Base-by-base conservation (phyloP, 64 coral and sea anemone genomes). In the Dendrophyllia cribrosa region DNA sequence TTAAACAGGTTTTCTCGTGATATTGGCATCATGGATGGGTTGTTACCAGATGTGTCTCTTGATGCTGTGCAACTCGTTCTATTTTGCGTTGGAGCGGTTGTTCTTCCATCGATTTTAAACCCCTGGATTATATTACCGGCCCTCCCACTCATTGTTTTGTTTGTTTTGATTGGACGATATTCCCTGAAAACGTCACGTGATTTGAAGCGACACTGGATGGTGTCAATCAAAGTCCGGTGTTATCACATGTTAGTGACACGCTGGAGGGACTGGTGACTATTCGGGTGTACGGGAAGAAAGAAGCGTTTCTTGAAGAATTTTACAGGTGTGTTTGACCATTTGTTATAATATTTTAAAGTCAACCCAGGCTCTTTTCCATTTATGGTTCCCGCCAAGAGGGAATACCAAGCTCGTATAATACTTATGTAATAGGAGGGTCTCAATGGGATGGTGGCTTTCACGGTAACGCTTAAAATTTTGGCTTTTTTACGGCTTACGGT, bases 211-310 rank as follows among this genome's bases (percentile, higher is more conserved):
- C 85, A 72, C 85, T 87, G 3, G 85, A 87, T 26, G 85, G 65
- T 8, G 6, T 87, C 21, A 87, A 87, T 43, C 56, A 63, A 23
- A 91, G 89, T 45, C 77, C 89, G 51, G 76, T 91, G 23, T 83
- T 91, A 22, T 91, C 89, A 6, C 89, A 91, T 26, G 51, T 91
- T 43, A 82, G 76, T 12, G 77, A 91, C 53, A 83, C 89, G n/a
- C 14, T 91, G 9, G 89, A 91, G 25, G 89, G 89, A 72, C 74
- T 91, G 60, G 89, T 82, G 19, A 91, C 78, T 52, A 83, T 91
- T 15, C 65, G 89, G 51, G 81, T 51, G 24, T 49, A 83, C 48
- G 3, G 67, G 1, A 91, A 76, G 77, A 20, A 91, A 59, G 58
- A 83, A 15, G 49, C 25, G 23, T 91, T 91, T 48, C 48, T 55